Evolutionary conservation across 1,140 invertebrate genomes (phyloP).

Genomic region (Tigriopus japonicus): DNA sequence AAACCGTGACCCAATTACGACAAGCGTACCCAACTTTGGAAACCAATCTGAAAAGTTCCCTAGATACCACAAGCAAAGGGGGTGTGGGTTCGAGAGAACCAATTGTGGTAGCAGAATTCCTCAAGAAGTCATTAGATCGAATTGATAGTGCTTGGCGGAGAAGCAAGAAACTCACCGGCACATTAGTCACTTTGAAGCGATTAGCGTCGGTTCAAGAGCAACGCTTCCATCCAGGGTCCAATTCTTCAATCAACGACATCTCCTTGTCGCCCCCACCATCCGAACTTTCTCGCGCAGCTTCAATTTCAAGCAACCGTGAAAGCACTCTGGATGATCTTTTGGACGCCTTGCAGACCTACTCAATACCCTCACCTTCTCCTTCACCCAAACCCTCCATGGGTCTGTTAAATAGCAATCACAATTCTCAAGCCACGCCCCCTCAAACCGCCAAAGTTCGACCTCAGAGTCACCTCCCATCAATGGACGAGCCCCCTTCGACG

Average conservation of each 20-base stretch:
- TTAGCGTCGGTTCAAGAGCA: slow-evolving; percentile 19
- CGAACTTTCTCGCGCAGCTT: neutral
- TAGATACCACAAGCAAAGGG: too few species aligned
- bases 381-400: neutral
- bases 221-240: slow-evolving; percentile 7
- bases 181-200: slow-evolving; percentile 78
- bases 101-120: neutral
- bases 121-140: slow-evolving; percentile 77
- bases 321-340: neutral
- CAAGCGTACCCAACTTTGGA: slow-evolving; percentile 69
- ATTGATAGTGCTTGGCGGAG: slow-evolving; percentile 70
- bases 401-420: neutral
- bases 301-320: neutral
- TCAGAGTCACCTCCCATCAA: slow-evolving; percentile 11
- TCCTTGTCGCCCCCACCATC: slow-evolving; percentile 1
- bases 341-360: neutral
- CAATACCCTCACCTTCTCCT: neutral
- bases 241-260: neutral
- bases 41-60: slow-evolving; percentile 54
- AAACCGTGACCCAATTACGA: slow-evolving; percentile 87
- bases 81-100: neutral
- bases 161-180: slow-evolving; percentile 90
- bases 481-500: slow-evolving; percentile 8
- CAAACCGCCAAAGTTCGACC: neutral
- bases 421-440: too few species aligned